These are phyloP conservation scores for Ciona savignyi DNA, from an alignment of 23 tunicate genomes.

Conservation along the genomic window DNA sequence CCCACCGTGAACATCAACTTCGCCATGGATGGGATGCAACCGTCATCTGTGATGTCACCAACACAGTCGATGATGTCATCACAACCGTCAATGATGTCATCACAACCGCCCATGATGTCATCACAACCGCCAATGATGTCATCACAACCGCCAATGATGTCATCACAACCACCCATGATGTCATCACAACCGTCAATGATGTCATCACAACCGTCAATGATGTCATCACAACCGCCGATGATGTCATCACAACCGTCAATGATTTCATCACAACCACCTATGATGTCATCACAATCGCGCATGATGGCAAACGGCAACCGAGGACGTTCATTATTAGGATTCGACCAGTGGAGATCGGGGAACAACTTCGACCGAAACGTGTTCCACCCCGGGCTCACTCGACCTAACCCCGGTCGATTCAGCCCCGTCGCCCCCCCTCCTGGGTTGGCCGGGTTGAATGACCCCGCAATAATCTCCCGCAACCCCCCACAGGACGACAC, in stretches of 20 bases:
- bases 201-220: neutral
- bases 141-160: constrained; percentile 4
- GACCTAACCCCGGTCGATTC: constrained; percentile 12
- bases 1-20: constrained; percentile 91
- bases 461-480: constrained; percentile 74
- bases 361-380: neutral
- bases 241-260: neutral
- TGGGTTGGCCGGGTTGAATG: constrained; percentile 14
- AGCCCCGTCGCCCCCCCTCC: constrained; percentile 51
- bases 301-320: neutral
- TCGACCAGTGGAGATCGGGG: constrained; percentile 8
- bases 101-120: constrained; percentile 9
- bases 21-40: constrained; percentile 31
- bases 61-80: constrained; percentile 1
- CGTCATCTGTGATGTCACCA: neutral
- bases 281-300: neutral
- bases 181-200: neutral
- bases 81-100: constrained; percentile 4
- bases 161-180: constrained; percentile 5
- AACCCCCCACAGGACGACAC: constrained; percentile 44
- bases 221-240: neutral
- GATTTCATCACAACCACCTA: neutral
- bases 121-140: constrained; percentile 6
- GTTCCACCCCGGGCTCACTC: constrained; percentile 20
- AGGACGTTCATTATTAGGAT: neutral